Percentiles rank a stretch among this genome's conserved stretches.
Conservation (phyloP, 2,888 invertebrate species). For the Cheilosia vulpina region DNA sequence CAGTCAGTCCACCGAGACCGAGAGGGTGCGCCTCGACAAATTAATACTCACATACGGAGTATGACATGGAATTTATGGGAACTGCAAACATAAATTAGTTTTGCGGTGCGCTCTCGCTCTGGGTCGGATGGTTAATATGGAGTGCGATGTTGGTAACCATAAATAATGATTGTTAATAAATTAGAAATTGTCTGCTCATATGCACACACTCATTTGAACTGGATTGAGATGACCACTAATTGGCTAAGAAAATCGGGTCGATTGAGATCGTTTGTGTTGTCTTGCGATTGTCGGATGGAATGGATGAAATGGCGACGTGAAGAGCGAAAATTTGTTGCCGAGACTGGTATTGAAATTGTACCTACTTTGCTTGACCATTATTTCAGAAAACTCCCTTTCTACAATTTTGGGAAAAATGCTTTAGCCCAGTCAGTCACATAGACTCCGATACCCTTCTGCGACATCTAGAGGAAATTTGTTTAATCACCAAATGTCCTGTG, state of each 20-base stretch:
- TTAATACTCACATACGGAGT: slow-evolving; percentile 36
- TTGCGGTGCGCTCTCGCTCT: background rate
- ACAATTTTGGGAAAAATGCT: too few species aligned
- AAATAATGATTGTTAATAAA: slow-evolving; percentile 60
- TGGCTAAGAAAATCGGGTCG: slow-evolving; percentile 22
- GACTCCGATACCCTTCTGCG: too few species aligned
- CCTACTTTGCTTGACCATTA: too few species aligned
- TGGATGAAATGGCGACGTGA: too few species aligned
- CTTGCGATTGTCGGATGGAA: background rate
- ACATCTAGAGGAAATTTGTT: too few species aligned
- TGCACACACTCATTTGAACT: background rate
- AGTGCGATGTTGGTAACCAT: slow-evolving; percentile 44
- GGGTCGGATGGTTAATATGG: slow-evolving; percentile 32
- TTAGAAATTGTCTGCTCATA: slow-evolving; percentile 23
- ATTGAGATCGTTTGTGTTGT: slow-evolving; percentile 19
- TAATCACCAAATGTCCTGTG: too few species aligned
- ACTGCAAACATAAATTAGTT: slow-evolving; percentile 60
- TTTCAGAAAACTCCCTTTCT: too few species aligned
- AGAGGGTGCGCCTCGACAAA: slow-evolving; percentile 59
- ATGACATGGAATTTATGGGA: slow-evolving; percentile 60
- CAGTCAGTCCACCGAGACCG: slow-evolving; percentile 4
- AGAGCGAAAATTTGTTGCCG: too few species aligned
- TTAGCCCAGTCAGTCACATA: too few species aligned
- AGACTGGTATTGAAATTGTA: too few species aligned
- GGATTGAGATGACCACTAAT: slow-evolving; percentile 16